Conservation (phyloP, 2,888 invertebrate genomes). For the Galerucella calmariensis region DNA sequence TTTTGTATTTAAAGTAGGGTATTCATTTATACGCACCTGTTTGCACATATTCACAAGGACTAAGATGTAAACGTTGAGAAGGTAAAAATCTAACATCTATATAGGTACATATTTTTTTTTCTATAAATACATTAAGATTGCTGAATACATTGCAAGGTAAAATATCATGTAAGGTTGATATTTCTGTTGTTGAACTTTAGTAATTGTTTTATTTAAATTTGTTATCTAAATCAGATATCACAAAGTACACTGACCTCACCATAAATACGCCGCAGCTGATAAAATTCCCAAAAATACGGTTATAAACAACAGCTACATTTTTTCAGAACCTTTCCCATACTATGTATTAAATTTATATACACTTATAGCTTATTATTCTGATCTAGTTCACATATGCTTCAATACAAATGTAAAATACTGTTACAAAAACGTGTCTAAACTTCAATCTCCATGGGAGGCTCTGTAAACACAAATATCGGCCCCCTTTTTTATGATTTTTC, state of each 20-base stretch:
- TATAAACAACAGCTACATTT: neutral
- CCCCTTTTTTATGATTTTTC: slow-evolving; percentile 63
- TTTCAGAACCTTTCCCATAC: slow-evolving; percentile 1
- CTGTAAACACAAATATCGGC: slow-evolving; percentile 64
- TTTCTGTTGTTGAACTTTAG: neutral
- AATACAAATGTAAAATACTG: slow-evolving; percentile 56
- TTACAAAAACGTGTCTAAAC: slow-evolving; percentile 63
- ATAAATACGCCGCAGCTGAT: neutral
- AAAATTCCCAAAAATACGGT: neutral
- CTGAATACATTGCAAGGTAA: too few species aligned
- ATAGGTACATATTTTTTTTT: neutral
- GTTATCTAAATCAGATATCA: neutral
- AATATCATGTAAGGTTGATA: neutral
- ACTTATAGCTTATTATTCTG: slow-evolving; percentile 60
- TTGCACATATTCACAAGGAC: slow-evolving; percentile 22
- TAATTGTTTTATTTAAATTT: neutral
- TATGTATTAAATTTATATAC: neutral
- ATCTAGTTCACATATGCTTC: slow-evolving; percentile 59
- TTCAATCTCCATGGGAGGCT: slow-evolving; percentile 61
- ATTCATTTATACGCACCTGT: slow-evolving; percentile 30
- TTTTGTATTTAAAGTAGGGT: slow-evolving; percentile 28
- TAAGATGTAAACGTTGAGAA: neutral
- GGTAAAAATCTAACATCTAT: neutral
- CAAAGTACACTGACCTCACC: neutral
- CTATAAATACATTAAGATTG: neutral